phyloP scores from a whole-genome alignment of 2,797 vertebrate genomes.

The Betta splendens region DNA sequence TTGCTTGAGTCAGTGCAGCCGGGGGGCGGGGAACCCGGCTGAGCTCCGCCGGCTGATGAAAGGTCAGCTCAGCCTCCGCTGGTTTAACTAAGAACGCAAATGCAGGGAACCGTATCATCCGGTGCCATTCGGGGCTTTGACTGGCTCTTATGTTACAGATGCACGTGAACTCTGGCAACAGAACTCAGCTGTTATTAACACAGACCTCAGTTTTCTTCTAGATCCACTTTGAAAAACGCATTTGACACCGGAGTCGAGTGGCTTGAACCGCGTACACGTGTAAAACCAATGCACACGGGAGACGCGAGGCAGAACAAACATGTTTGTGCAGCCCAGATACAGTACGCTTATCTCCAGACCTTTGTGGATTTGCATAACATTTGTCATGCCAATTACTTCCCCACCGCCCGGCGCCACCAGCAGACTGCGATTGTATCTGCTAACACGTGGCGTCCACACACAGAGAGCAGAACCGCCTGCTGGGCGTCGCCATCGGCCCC shows the following conservation, averaged over 20 bases:
- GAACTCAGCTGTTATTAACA: neutral
- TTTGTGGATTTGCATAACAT: neutral
- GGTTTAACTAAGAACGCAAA: too few relatives aligned
- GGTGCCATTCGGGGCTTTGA: too few relatives aligned
- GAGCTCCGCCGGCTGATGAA: too few relatives aligned
- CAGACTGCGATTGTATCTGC: neutral
- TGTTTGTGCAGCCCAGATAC: neutral
- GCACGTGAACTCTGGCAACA: neutral
- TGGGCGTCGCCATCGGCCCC: conserved; percentile 3
- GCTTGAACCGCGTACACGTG: neutral
- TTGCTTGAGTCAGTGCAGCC: too few relatives aligned
- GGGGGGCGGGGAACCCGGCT: too few relatives aligned
- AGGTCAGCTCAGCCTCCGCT: too few relatives aligned
- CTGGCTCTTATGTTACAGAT: too few relatives aligned
- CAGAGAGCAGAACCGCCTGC: neutral
- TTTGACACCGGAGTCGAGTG: neutral
- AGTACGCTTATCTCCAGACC: neutral
- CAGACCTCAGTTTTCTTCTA: neutral
- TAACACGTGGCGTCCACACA: too few relatives aligned
- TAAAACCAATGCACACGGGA: neutral
- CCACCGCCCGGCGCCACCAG: neutral
- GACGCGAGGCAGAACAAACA: neutral
- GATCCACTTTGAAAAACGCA: too few relatives aligned
- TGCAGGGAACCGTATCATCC: too few relatives aligned
- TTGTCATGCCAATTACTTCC: neutral